phyloP scores from a whole-genome alignment of 2,888 invertebrate genomes.

The Sussaba pulchella region DNA sequence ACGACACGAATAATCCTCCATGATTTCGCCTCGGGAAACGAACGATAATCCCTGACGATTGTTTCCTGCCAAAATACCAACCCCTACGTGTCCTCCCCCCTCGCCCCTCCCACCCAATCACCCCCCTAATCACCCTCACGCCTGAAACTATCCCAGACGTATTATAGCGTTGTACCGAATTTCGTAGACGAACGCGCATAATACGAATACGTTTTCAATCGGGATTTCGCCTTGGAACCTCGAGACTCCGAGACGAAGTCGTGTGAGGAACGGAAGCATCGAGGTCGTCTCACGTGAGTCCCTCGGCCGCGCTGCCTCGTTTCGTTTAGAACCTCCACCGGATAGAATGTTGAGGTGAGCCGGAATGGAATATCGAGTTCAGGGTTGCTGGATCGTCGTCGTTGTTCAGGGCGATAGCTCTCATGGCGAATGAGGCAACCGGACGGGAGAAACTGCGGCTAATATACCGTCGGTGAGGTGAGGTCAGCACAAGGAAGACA shows the following conservation, averaged over 20 bases:
- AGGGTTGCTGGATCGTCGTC: slow-evolving; percentile 73
- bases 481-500: slow-evolving; percentile 44
- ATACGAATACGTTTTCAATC: slow-evolving; percentile 70
- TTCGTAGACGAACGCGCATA: slow-evolving; percentile 72
- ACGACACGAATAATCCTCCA: slow-evolving; percentile 33
- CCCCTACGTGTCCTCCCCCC: too few relatives aligned
- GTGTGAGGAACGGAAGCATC: slow-evolving; percentile 62
- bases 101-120: too few relatives aligned
- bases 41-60: slow-evolving; percentile 50
- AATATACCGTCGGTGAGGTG: slow-evolving; percentile 47
- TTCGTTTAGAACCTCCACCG: slow-evolving; percentile 72
- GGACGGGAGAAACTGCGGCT: slow-evolving; percentile 27
- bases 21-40: slow-evolving; percentile 40
- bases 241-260: slow-evolving; percentile 33
- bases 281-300: slow-evolving; percentile 66
- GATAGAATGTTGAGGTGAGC: slow-evolving; percentile 78
- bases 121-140: too few relatives aligned
- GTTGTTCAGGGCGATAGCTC: slow-evolving; percentile 41
- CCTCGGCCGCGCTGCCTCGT: slow-evolving; percentile 43
- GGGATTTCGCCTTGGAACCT: slow-evolving; percentile 55
- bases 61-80: slow-evolving; percentile 16
- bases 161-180: slow-evolving; percentile 44
- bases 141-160: background rate
- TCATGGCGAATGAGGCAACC: slow-evolving; percentile 36
- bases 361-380: slow-evolving; percentile 77